These are phyloP conservation scores for Melanogrammus aeglefinus DNA, from an alignment of 2,797 vertebrate species.

Conservation along the genomic window DNA sequence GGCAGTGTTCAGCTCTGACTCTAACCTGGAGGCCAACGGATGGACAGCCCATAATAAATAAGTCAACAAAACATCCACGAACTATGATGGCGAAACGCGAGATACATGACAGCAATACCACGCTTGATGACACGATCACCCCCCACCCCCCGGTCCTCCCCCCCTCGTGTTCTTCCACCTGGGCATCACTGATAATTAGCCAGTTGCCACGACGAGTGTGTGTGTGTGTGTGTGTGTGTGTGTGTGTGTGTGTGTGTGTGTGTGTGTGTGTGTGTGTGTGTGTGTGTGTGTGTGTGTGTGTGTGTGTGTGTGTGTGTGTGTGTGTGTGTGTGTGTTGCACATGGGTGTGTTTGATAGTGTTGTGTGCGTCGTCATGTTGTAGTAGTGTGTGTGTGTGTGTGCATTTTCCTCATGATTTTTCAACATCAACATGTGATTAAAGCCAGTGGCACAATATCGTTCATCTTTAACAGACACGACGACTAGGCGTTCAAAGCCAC, in stretches of 20 bases:
- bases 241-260: too few relatives aligned
- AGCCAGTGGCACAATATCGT: conserved; percentile 65
- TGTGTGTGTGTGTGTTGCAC: too few relatives aligned
- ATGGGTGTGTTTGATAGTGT: not conserved
- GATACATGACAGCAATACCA: conserved; percentile 61
- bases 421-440: conserved; percentile 72
- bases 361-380: conserved; percentile 25
- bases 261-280: too few relatives aligned
- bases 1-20: too few relatives aligned
- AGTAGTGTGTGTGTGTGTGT: conserved; percentile 47
- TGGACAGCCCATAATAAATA: conserved; percentile 36
- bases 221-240: too few relatives aligned
- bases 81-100: conserved; percentile 43
- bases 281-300: too few relatives aligned
- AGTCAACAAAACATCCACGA: conserved; percentile 49
- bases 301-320: too few relatives aligned
- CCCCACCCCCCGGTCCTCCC: conserved; percentile 28
- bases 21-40: too few relatives aligned
- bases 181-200: too few relatives aligned
- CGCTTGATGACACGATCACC: conserved; percentile 68
- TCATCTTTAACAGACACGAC: too few relatives aligned
- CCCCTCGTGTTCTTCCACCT: not conserved
- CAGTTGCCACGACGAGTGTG: too few relatives aligned
- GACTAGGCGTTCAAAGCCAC: too few relatives aligned
- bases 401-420: conserved; percentile 66